Conservation (phyloP, 2,797 vertebrate species). For the Xenentodon cancila region DNA sequence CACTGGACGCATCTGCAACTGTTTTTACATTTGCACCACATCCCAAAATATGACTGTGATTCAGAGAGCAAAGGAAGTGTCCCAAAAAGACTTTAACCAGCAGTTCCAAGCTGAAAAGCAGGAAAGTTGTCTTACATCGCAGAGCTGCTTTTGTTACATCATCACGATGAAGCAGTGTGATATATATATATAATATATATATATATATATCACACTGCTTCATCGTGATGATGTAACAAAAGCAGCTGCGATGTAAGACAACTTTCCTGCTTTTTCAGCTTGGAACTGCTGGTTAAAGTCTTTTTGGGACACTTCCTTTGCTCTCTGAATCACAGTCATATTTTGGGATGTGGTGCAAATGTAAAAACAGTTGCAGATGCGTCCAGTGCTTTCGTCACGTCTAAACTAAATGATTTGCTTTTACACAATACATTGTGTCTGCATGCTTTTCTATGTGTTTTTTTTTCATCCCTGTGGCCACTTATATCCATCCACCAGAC, state of each 20-base stretch:
- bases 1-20: conserved; percentile 31
- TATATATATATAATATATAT: conserved; percentile 12
- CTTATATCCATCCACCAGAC: too few species aligned
- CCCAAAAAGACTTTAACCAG: conserved; percentile 50
- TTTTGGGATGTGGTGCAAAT: conserved; percentile 67
- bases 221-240: conserved; percentile 52
- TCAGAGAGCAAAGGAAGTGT: conserved; percentile 50
- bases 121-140: conserved; percentile 39
- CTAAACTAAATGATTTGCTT: background rate
- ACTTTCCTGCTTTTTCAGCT: conserved; percentile 30
- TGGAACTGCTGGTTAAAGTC: conserved; percentile 45
- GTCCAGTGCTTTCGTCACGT: conserved; percentile 25
- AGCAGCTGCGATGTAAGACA: conserved; percentile 37
- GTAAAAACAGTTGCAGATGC: conserved; percentile 54
- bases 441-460: too few species aligned
- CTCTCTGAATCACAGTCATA: conserved; percentile 57
- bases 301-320: conserved; percentile 49
- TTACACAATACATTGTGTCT: too few species aligned
- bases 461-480: too few species aligned
- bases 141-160: conserved; percentile 49
- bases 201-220: conserved; percentile 17
- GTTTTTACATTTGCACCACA: conserved; percentile 64
- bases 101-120: conserved; percentile 40
- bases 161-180: conserved; percentile 26
- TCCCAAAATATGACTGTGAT: conserved; percentile 63